Conservation (phyloP, 2,113 vertebrate species). For the Notiomystis cincta region DNA sequence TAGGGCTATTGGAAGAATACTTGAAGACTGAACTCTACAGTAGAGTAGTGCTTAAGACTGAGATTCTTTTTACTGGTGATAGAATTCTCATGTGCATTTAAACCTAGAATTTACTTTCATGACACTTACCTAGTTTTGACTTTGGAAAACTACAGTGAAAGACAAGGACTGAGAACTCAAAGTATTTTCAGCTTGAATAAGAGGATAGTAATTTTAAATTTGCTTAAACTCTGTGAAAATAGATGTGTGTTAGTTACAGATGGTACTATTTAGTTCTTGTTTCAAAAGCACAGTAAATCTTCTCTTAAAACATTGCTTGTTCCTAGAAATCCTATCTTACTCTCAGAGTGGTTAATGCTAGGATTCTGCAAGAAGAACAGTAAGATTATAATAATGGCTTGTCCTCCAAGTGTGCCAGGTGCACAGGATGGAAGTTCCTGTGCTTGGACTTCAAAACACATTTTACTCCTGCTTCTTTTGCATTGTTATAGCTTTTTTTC, state of each 20-base stretch:
- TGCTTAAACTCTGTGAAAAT: not conserved
- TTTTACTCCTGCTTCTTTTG: not conserved
- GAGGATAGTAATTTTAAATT: not conserved
- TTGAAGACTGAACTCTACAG: not conserved
- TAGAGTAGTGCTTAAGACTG: not conserved
- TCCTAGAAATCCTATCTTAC: not conserved
- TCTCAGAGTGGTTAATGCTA: not conserved
- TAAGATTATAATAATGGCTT: not conserved
- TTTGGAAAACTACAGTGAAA: not conserved
- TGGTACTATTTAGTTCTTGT: not conserved
- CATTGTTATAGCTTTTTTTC: not conserved
- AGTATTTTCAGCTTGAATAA: not conserved
- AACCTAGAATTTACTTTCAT: not conserved
- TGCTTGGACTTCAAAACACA: not conserved
- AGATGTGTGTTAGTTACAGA: fast-evolving
- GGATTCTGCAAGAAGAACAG: not conserved
- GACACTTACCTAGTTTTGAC: not conserved
- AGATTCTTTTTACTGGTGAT: not conserved
- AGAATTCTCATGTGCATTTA: not conserved
- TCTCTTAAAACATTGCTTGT: not conserved
- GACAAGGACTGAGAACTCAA: not conserved
- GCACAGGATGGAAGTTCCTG: not conserved
- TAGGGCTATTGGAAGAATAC: not conserved
- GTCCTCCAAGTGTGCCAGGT: not conserved
- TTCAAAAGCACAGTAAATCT: not conserved